phyloP scores from a whole-genome alignment of 2,797 vertebrate species.

The Notamacropus eugenii region DNA sequence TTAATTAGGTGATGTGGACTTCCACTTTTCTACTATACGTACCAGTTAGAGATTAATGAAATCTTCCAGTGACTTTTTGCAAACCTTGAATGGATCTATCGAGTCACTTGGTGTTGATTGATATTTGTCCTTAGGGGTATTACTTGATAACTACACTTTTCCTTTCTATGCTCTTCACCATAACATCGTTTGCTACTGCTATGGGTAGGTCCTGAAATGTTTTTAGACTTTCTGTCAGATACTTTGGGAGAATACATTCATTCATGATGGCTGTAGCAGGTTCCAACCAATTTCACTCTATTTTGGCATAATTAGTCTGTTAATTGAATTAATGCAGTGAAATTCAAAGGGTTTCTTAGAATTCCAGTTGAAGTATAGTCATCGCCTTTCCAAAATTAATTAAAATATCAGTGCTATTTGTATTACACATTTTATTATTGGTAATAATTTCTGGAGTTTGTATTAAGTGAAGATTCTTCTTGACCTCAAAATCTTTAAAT shows the following conservation, averaged over 20 bases:
- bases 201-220: background rate
- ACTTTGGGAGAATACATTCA: background rate
- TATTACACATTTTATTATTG: background rate
- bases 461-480: background rate
- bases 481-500: background rate
- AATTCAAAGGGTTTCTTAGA: background rate
- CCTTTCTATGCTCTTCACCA: background rate
- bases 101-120: background rate
- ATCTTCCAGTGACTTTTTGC: background rate
- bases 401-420: background rate
- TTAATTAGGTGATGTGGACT: background rate
- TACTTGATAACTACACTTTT: background rate
- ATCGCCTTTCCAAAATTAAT: background rate
- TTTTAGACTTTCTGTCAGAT: background rate
- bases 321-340: background rate
- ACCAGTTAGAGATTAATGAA: background rate
- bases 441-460: background rate
- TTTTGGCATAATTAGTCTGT: background rate
- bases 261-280: background rate
- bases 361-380: background rate
- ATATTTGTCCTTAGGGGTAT: background rate
- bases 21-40: background rate
- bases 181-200: background rate
- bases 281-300: background rate
- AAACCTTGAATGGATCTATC: background rate